Base-by-base conservation (phyloP, 1,140 invertebrate genomes). In the Cotesia chilonis region DNA sequence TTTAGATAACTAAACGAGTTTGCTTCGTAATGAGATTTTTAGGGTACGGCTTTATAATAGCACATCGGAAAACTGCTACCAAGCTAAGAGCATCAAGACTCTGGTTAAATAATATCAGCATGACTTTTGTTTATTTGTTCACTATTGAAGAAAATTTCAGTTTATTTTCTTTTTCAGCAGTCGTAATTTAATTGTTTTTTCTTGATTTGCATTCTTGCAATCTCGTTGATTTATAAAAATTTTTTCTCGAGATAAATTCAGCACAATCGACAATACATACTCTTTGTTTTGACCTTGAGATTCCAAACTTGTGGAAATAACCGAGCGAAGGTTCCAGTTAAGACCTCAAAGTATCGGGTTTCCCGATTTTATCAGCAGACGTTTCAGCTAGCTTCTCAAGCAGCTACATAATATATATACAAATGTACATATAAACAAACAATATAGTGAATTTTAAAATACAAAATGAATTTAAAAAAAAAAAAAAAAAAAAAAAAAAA, bases 1-100 rank as follows among this genome's bases (percentile, higher is more conserved):
- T 82, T 84, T 81, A 82, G 82, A 84, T 84, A 83, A 84, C 80
- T 83, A 82, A 84, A 84, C 81, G 82, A 84, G 80, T 83, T 83
- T 81, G 81, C 81, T 84, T 28, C 28, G 28, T 28, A 83, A 84
- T 84, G 82, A 82, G 82, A 83, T 84, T 81, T 83, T 79, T 81
- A 80, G 54, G 14, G 17, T 79, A 80, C 78, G 81, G 77, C 80
- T 81, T 79, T 80, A 78, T 79, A 76, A 60, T 59, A 28, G 28
- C 28, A 28, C 28, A 28, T 28, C 28, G 3, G 28, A 28, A 28
- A 28, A 28, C 28, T 28, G 2, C 28, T 28, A 28, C 28, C 28
- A 28, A 28, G 28, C 2, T 28, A 28, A 28, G 28, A 28, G 28
- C 28, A 28, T 28, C 1, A 28, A 28, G 28, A 28, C 28, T 28